Evolutionary conservation across 2,113 vertebrate genomes (phyloP).

Genomic region (Redunca redunca): DNA sequence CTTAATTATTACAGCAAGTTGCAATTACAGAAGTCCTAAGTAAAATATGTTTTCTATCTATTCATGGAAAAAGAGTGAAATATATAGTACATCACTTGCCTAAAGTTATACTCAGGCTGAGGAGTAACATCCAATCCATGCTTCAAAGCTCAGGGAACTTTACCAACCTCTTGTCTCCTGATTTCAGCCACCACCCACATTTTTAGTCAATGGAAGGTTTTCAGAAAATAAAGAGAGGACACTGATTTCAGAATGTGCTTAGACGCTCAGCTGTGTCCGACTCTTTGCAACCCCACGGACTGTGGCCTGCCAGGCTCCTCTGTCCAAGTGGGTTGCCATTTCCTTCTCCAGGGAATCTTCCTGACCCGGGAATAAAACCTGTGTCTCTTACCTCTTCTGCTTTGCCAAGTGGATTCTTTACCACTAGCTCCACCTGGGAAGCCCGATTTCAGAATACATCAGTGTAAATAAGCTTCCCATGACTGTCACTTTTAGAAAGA

Average conservation of each 20-base stretch:
- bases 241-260: neutral
- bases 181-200: neutral
- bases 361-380: neutral
- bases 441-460: neutral
- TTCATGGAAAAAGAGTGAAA: neutral
- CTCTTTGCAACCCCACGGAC: neutral
- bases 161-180: neutral
- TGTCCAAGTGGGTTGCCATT: neutral
- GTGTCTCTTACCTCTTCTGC: neutral
- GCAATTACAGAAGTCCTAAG: neutral
- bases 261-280: neutral
- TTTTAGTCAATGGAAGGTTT: conserved; percentile 3
- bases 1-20: neutral
- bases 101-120: neutral
- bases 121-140: neutral
- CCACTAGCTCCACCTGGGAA: neutral
- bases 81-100: neutral
- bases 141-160: neutral
- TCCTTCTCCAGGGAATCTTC: neutral
- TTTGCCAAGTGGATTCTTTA: neutral
- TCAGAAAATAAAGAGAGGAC: neutral
- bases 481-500: neutral
- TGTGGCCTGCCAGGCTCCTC: neutral
- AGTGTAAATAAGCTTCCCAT: neutral
- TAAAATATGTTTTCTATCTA: neutral